Evolutionary conservation across 2,888 invertebrate species (phyloP).

Genomic region (Bellardia bayeri): DNA sequence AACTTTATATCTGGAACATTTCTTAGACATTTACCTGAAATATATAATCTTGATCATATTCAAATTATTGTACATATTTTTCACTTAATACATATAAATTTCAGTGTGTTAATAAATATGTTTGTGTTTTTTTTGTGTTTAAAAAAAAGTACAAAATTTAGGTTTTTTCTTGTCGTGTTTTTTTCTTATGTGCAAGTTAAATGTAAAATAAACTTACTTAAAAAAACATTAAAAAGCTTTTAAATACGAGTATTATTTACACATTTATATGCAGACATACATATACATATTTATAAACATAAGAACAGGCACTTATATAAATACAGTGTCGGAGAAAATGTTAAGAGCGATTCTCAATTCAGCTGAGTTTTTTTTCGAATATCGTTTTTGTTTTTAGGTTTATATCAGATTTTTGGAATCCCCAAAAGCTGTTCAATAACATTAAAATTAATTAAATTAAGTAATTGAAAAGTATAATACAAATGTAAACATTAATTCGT

Average conservation of each 20-base stretch:
- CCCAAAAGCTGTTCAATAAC: too few relatives aligned
- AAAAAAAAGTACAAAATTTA: not conserved
- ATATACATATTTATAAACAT: not conserved
- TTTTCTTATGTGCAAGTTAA: not conserved
- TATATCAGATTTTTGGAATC: too few relatives aligned
- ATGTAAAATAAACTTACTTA: slow-evolving; percentile 52
- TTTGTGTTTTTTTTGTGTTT: not conserved
- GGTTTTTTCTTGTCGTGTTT: not conserved
- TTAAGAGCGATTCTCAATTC: too few relatives aligned
- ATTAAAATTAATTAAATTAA: too few relatives aligned
- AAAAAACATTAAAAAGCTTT: slow-evolving; percentile 68
- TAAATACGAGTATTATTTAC: slow-evolving; percentile 50
- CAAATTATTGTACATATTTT: too few relatives aligned
- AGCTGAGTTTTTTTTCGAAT: too few relatives aligned
- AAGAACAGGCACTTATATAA: not conserved
- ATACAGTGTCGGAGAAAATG: too few relatives aligned
- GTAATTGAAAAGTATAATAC: too few relatives aligned
- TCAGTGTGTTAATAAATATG: not conserved
- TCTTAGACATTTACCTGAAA: not conserved
- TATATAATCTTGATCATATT: not conserved
- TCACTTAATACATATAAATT: not conserved
- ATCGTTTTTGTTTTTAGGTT: too few relatives aligned
- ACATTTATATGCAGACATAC: not conserved
- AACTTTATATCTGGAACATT: too few relatives aligned
- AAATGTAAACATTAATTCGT: too few relatives aligned